phyloP scores from a whole-genome alignment of 2,888 invertebrate species.

The Pseudoips prasinana region DNA sequence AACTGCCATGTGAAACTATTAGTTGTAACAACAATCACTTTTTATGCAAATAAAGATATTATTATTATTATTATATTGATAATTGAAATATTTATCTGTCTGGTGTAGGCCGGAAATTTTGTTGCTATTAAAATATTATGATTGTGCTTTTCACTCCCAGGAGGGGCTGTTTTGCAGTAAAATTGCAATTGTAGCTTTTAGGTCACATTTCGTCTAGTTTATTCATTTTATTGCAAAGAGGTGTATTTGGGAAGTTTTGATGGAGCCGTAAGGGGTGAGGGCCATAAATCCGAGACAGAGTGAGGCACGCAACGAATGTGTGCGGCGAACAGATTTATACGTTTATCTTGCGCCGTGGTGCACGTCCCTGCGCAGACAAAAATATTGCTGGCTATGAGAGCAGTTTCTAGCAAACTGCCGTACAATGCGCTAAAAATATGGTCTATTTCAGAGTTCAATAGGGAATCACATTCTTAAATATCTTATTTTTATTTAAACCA shows the following conservation, averaged over 20 bases:
- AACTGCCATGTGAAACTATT: too few species aligned
- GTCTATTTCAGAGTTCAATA: too few species aligned
- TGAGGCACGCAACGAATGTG: slow-evolving; percentile 60
- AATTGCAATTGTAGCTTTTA: not conserved
- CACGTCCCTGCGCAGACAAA: slow-evolving; percentile 50
- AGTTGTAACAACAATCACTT: too few species aligned
- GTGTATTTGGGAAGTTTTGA: slow-evolving; percentile 46
- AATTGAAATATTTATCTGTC: slow-evolving; percentile 34
- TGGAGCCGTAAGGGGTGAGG: slow-evolving; percentile 48
- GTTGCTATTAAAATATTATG: slow-evolving; percentile 21
- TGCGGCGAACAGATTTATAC: slow-evolving; percentile 61
- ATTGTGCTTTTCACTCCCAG: slow-evolving; percentile 24
- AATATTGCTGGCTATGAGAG: slow-evolving; percentile 39
- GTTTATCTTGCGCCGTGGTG: slow-evolving; percentile 51
- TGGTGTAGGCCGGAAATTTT: slow-evolving; percentile 14
- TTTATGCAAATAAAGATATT: too few species aligned
- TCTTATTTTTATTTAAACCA: too few species aligned
- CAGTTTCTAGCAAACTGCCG: slow-evolving; percentile 3
- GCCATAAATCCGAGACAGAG: slow-evolving; percentile 56
- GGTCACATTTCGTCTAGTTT: slow-evolving; percentile 6
- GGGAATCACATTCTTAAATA: too few species aligned
- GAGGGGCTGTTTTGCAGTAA: not conserved
- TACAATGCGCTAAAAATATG: too few species aligned
- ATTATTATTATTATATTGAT: too few species aligned
- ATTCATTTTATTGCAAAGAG: slow-evolving; percentile 24